Conservation (phyloP, 2,888 invertebrate genomes). For the Aelia acuminata region DNA sequence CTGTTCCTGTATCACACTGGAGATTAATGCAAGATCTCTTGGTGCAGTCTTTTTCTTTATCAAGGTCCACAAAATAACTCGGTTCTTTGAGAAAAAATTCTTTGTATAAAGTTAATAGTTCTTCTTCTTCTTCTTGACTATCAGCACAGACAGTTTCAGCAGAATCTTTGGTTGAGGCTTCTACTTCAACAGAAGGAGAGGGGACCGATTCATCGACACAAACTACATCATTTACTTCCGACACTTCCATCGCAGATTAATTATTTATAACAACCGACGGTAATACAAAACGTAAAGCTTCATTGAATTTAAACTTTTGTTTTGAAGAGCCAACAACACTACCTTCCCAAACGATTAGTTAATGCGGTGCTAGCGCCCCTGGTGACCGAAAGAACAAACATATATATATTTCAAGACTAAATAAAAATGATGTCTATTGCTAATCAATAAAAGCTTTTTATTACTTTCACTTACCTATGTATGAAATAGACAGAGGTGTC, state of each 20-base stretch:
- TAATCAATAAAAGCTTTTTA: too few species aligned
- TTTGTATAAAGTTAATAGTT: slow-evolving; percentile 41
- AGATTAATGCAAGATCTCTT: slow-evolving; percentile 64
- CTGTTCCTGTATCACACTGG: slow-evolving; percentile 63
- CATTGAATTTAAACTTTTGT: slow-evolving; percentile 16
- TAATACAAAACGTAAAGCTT: neutral
- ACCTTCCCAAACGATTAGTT: slow-evolving; percentile 46
- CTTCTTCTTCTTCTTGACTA: slow-evolving; percentile 44
- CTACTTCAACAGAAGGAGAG: neutral
- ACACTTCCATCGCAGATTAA: neutral
- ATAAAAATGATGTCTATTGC: too few species aligned
- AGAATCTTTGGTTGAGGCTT: neutral
- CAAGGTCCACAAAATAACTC: slow-evolving; percentile 60
- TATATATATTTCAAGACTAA: too few species aligned
- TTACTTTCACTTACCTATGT: too few species aligned
- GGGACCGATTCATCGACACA: slow-evolving; percentile 7
- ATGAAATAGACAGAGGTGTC: too few species aligned
- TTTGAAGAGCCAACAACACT: neutral
- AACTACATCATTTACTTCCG: neutral
- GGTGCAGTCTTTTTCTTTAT: slow-evolving; percentile 59
- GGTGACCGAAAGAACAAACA: neutral
- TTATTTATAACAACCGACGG: neutral
- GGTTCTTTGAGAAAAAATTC: slow-evolving; percentile 57
- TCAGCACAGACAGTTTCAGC: neutral
- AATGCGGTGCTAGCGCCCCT: neutral